Evolutionary conservation across 1,140 invertebrate genomes (phyloP).

Genomic region (Papilio machaon): DNA sequence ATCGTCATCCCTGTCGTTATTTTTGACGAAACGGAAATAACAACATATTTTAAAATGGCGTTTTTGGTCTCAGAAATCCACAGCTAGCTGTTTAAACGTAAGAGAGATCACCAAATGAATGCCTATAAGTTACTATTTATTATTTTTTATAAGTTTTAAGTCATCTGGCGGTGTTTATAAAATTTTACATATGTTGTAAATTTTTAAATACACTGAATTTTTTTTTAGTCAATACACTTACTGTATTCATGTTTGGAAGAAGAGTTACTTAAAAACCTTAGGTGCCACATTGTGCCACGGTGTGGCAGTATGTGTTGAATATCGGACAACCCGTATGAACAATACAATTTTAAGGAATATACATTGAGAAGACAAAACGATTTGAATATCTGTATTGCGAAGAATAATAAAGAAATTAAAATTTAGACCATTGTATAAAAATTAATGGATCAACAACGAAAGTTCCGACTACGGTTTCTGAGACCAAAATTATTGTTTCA

Average conservation of each 20-base stretch:
- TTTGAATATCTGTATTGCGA: constrained; percentile 39
- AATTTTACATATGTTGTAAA: neutral
- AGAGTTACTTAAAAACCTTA: constrained; percentile 58
- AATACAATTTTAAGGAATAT: constrained; percentile 56
- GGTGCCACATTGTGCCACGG: constrained; percentile 40
- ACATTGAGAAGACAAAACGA: constrained; percentile 57
- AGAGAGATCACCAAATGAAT: neutral
- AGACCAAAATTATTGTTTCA: too few species aligned
- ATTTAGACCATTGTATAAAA: neutral
- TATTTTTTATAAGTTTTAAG: neutral
- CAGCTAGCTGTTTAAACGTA: neutral
- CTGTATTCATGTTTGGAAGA: constrained; percentile 56
- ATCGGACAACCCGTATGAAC: constrained; percentile 62
- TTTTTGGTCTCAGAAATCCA: too few species aligned
- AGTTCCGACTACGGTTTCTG: too few species aligned
- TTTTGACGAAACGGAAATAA: too few species aligned
- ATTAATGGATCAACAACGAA: too few species aligned
- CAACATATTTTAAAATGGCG: too few species aligned
- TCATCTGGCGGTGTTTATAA: constrained; percentile 17
- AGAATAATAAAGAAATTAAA: constrained; percentile 41
- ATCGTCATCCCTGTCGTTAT: too few species aligned
- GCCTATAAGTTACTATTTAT: neutral
- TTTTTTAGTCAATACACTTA: constrained; percentile 49
- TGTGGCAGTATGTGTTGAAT: constrained; percentile 13
- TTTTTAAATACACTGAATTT: constrained; percentile 18